phyloP scores from a whole-genome alignment of 2,113 vertebrate genomes.

The Cyprinodon brontotheroides region DNA sequence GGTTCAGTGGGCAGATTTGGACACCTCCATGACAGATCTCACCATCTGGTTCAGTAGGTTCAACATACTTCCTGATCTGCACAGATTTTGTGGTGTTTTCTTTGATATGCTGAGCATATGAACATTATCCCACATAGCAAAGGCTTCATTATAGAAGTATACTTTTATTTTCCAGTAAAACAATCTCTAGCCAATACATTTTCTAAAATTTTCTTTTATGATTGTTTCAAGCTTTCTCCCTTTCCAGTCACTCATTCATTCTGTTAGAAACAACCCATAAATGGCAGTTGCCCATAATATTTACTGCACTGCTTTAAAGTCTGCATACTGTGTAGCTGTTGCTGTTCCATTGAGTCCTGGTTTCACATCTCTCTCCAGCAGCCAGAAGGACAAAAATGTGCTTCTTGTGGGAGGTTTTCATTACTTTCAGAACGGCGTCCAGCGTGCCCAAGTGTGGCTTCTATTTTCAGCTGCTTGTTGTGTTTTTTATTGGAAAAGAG shows the following conservation, averaged over 20 bases:
- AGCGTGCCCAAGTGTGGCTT: slow-evolving; percentile 35
- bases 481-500: slow-evolving; percentile 38
- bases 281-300: slow-evolving; percentile 73
- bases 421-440: slow-evolving; percentile 48
- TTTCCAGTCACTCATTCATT: slow-evolving; percentile 47
- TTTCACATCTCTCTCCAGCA: slow-evolving; percentile 48
- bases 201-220: slow-evolving; percentile 59
- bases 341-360: slow-evolving; percentile 58
- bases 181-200: slow-evolving; percentile 56
- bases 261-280: slow-evolving; percentile 54
- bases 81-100: slow-evolving; percentile 29
- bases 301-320: slow-evolving; percentile 49
- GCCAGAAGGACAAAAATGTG: slow-evolving; percentile 57
- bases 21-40: slow-evolving; percentile 30
- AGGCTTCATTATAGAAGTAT: slow-evolving; percentile 44
- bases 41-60: slow-evolving; percentile 52
- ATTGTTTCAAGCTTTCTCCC: slow-evolving; percentile 78
- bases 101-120: slow-evolving; percentile 28
- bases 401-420: slow-evolving; percentile 59
- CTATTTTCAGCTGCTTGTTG: slow-evolving; percentile 21
- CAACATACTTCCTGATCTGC: slow-evolving; percentile 34
- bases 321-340: slow-evolving; percentile 48
- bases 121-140: slow-evolving; percentile 36
- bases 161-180: slow-evolving; percentile 50
- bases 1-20: slow-evolving; percentile 43